Evolutionary conservation across 1,140 invertebrate genomes (phyloP), one percentile per base, ranked within the genome.

Genomic region (Drosophila punjabiensis): DNA sequence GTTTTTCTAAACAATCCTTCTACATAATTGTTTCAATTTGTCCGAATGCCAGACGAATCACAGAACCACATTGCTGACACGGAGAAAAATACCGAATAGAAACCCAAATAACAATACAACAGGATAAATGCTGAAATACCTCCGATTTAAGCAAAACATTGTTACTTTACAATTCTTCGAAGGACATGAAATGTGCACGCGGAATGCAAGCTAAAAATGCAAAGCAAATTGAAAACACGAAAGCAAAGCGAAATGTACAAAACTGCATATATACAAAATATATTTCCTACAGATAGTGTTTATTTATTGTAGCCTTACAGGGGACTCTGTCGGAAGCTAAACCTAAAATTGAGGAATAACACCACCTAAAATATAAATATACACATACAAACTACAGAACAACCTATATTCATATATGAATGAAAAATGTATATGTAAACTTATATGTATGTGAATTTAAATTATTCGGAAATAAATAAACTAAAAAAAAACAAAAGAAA

Each of bases 91-190:
- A 14, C 55, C 20, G 28, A 30, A 30, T 6, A 56, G n/a, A 67
- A 61, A 50, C 14, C 62, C 43, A 52, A 76, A 65, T 41, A 64
- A 67, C 52, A 77, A 58, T 20, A 58, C 55, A 28, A 58, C 52
- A 76, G 43, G 24, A 69, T 60, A 85, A 69, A 85, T 86, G 82
- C 82, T 85, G 82, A 85, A 85, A 75, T 81, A 86, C 82, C 82
- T 85, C 82, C 82, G 82, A 85, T 78, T 85, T 74, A 76, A 32
- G 67, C 73, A 39, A 59, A 78, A 76, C 62, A 66, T 63, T 84
- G 18, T 74, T 71, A 68, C 50, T 71, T 55, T 71, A 68, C 62
- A 60, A 66, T 43, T 52, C 37, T 33, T 43, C 30, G 35, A 50
- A 39, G 43, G 37, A 75, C 50, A 48, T 62, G 24, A 73, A 68